Evolutionary conservation across 2,888 invertebrate species (phyloP).

Genomic region (Lithophane socia): DNA sequence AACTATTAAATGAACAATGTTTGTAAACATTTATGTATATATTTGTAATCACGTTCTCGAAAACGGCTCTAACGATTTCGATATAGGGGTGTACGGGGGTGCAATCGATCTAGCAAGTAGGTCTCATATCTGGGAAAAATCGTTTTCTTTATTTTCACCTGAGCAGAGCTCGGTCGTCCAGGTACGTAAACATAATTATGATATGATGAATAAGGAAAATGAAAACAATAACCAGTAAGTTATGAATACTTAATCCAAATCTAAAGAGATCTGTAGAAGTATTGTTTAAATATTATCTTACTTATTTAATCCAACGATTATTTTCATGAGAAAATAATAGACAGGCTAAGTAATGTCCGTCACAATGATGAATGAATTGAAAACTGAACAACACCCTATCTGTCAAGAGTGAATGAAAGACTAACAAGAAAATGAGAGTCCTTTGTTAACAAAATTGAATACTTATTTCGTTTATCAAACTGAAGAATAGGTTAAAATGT

Average conservation of each 20-base stretch:
- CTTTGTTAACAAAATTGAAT: constrained; percentile 29
- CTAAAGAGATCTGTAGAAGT: too few relatives aligned
- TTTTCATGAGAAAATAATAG: neutral
- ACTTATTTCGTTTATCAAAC: neutral
- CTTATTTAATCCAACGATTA: neutral
- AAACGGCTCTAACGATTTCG: too few relatives aligned
- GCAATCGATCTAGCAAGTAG: too few relatives aligned
- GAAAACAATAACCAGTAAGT: neutral
- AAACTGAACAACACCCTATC: neutral
- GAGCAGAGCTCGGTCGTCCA: too few relatives aligned
- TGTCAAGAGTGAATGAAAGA: constrained; percentile 21
- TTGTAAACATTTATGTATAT: too few relatives aligned
- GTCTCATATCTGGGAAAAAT: too few relatives aligned
- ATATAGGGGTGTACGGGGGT: too few relatives aligned
- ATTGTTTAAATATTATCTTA: neutral
- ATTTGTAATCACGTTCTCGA: too few relatives aligned
- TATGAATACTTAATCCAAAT: too few relatives aligned
- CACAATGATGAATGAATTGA: constrained; percentile 29
- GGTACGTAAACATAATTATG: neutral
- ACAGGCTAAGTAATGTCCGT: neutral
- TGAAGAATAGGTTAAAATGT: constrained; percentile 19
- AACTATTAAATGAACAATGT: too few relatives aligned
- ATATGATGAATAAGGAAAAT: constrained; percentile 2
- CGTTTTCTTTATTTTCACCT: too few relatives aligned
- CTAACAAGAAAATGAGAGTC: constrained; percentile 14